Evolutionary conservation across 30 jellyfish, hydroid and myxozoan species (phyloP), one percentile per base, ranked within the genome.

Genomic region (Pseudorhiza aurosa): DNA sequence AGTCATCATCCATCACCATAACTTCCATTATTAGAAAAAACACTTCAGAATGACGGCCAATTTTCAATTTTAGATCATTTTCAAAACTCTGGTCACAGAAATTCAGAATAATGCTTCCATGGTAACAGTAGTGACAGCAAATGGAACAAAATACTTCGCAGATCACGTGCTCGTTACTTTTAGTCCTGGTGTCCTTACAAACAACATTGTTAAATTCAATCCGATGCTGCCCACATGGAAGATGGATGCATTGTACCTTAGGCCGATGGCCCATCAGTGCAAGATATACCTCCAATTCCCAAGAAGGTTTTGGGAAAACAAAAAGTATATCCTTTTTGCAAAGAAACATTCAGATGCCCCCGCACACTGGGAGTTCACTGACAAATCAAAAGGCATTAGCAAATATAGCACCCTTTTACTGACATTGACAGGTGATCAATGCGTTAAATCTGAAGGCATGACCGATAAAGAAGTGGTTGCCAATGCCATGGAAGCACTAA

Each of bases 141-240:
- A 44, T 6, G 97, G 97, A 36, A 57, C 45, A 7, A 39, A 11
- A 28, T 89, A 81, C 78, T 58, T 78, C 10, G 97, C 97, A 31
- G 88, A 89, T 27, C 82, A 81, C 36, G 87, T 65, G 9, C 68
- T 89, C 5, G 53, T 81, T 18, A 67, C 97, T 1, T 76, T 81
- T 31, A 71, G 91, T 29, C 37, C 87, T 53, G 92, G 91, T 29
- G 97, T 89, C 44, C 72, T 89, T 33, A 58, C n/a, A 27, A 82
- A 64, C 68, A 67, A 68, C 21, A n/a, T 35, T 2, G 59, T 89
- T n/a, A 37, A 59, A 55, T 80, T 89, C 60, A 47, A 44, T 11
- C 97, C 97, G 17, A 22, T 63, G 4, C 77, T 89, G 42, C 97
- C 97, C 0, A 71, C 58, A 6, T 89, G 97, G 97, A 89, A 89